Base-by-base conservation (phyloP, 1,140 invertebrate genomes). In the Drosophila tani region DNA sequence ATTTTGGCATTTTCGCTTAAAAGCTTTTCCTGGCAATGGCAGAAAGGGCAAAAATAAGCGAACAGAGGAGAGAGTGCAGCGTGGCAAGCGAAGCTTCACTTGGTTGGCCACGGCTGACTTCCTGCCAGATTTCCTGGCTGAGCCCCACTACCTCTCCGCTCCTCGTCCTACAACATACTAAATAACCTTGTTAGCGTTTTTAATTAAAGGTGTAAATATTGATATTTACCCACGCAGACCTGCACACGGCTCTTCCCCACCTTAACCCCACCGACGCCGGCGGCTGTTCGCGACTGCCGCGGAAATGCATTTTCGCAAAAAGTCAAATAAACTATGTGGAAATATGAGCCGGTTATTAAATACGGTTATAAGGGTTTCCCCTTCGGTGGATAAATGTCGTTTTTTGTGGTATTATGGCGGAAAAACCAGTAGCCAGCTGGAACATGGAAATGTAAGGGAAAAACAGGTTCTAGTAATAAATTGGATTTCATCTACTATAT, bases 181-280 rank as follows among this genome's bases (percentile, higher is more conserved):
- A 91, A 91, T 91, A 91, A 91, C 88, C 84, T 82, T 91, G 88
- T 91, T 91, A 91, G 88, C 79, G 88, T 84, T 91, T 91, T 91
- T 91, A 91, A 91, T 91, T 91, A 91, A 91, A 91, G 88, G 83
- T 91, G 88, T 88, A 91, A 91, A 88, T 91, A 91, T 91, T 90
- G 88, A 91, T 85, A 91, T 88, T 90, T 90, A 88, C 83, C 79
- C 83, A 73, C 55, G 81, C 83, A 66, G 47, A 70, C 62, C 49
- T 56, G 56, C 68, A 55, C 35, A 62, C 57, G 27, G 51, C 60
- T 58, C 14, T 15, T 15, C 45, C 53, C 38, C 12, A 38, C 46
- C 38, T 47, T 32, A 55, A 17, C 43, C 29, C 14, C 29, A 21
- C 38, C 38, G 19, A 38, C 24, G 45, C 75, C 75, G 59, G 32